Base-by-base conservation (phyloP, 2,797 vertebrate species). In the Botia kubotai region DNA sequence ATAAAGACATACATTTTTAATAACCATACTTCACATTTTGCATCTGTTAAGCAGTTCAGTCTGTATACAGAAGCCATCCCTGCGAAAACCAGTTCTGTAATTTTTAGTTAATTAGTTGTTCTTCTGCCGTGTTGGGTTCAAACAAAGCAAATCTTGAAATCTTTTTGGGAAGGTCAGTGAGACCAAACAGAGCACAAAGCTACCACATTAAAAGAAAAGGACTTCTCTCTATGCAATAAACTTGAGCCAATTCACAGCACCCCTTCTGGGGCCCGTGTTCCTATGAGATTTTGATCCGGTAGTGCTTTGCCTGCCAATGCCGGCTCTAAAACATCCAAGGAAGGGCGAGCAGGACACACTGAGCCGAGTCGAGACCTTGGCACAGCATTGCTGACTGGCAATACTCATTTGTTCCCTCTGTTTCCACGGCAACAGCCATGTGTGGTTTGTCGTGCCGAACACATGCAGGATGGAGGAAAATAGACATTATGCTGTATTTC, bases 391-490 rank as follows among this genome's bases (percentile, higher is more conserved):
- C 75, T 62, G 57, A 86, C 75, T 81, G 81, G 73, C 80, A 53
- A 67, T 81, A 67, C 78, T 86, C 65, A 83, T 79, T 82, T 77
- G 68, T 81, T 85, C 74, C 73, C 72, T 65, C 73, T 83, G 86
- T 91, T 90, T 82, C 87, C 79, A 83, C 48, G 83, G 85, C 75
- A 84, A 89, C 75, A n/a, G 72, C 68, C 76, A 29, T 39, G 75
- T 81, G 77, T 82, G 81, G 82, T 80, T 81, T 71, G 36, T 53
- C 0, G n/a, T 60, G 39, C 2, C 39, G 60, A 48, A 80, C 21
- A 17, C 19, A 29, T 23, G 21, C 11, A 23, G 62, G 12, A 70
- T 75, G 75, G 36, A 70, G 71, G 29, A n/a, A 43, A 55, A 71
- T 33, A 23, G 13, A 50, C 46, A 65, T 57, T n/a, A 43, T 10